phyloP scores from a whole-genome alignment of 2,888 invertebrate genomes.

The Caenorhabditis angaria region DNA sequence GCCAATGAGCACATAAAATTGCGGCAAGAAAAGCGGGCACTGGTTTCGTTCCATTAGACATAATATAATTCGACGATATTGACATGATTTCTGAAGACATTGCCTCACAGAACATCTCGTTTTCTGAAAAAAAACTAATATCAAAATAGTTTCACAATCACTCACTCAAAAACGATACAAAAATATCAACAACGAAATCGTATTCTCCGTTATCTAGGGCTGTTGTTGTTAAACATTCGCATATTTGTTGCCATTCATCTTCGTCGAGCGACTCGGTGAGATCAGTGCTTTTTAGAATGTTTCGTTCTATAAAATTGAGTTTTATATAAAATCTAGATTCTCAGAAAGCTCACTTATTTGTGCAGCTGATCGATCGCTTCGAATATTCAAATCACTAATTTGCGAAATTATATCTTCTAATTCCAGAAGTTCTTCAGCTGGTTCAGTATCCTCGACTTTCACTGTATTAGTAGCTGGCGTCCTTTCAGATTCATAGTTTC shows the following conservation, averaged over 20 bases:
- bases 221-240: slow-evolving; percentile 27
- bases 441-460: not conserved
- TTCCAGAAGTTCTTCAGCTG: slow-evolving; percentile 29
- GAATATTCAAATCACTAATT: slow-evolving; percentile 38
- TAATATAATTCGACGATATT: slow-evolving; percentile 30
- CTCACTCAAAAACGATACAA: slow-evolving; percentile 42
- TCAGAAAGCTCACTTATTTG: slow-evolving; percentile 43
- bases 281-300: slow-evolving; percentile 30
- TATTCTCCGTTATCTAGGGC: slow-evolving; percentile 45
- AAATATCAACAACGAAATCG: slow-evolving; percentile 48
- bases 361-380: slow-evolving; percentile 45
- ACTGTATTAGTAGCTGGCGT: not conserved
- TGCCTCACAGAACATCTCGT: slow-evolving; percentile 27
- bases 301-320: slow-evolving; percentile 37
- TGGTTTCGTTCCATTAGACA: slow-evolving; percentile 24
- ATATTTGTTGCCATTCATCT: slow-evolving; percentile 45
- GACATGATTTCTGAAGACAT: slow-evolving; percentile 33
- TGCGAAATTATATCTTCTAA: slow-evolving; percentile 47
- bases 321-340: not conserved
- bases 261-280: slow-evolving; percentile 46
- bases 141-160: slow-evolving; percentile 5
- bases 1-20: slow-evolving; percentile 49
- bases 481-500: not conserved
- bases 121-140: slow-evolving; percentile 24
- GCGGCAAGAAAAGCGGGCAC: slow-evolving; percentile 39